Percentiles rank a stretch among this genome's conserved stretches.
These are phyloP conservation scores for Aphis gossypii DNA, from an alignment of 1,140 invertebrate genomes.

Conservation along the genomic window DNA sequence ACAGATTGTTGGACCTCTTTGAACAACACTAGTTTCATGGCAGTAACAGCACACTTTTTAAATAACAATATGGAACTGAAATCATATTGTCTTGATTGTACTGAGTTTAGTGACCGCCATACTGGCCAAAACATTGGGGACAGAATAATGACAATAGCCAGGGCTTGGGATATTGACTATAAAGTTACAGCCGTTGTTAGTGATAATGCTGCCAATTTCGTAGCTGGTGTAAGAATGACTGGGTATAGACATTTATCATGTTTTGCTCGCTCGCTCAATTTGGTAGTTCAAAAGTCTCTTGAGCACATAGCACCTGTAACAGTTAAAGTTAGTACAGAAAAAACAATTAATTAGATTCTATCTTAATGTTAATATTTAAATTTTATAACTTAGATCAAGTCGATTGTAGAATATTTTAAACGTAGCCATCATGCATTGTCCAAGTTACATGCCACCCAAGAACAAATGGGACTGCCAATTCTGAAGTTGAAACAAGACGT, in stretches of 20 bases:
- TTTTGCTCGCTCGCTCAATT: not conserved
- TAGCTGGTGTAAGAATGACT: not conserved
- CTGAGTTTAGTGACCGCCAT: not conserved
- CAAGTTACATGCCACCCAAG: no score
- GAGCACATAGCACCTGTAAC: not conserved
- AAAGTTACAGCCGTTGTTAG: not conserved
- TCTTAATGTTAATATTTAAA: no score
- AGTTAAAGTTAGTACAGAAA: conserved; percentile 51
- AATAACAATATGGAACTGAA: not conserved
- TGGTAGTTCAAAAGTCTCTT: not conserved
- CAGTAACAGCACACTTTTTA: conserved; percentile 4
- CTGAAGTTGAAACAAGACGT: no score
- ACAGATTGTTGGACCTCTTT: not conserved
- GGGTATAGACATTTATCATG: not conserved
- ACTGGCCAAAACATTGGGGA: not conserved
- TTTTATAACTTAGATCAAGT: conserved; percentile 43
- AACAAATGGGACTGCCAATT: no score
- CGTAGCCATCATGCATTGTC: no score
- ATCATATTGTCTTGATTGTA: not conserved
- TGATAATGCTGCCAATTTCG: not conserved
- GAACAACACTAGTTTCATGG: not conserved
- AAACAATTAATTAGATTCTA: no score
- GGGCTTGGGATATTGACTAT: not conserved
- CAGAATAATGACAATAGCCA: not conserved
- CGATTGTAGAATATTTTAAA: no score